Percentiles rank a stretch among this genome's conserved stretches.
Evolutionary conservation across 2,113 vertebrate genomes (phyloP).

Genomic region (Menidia beryllina): DNA sequence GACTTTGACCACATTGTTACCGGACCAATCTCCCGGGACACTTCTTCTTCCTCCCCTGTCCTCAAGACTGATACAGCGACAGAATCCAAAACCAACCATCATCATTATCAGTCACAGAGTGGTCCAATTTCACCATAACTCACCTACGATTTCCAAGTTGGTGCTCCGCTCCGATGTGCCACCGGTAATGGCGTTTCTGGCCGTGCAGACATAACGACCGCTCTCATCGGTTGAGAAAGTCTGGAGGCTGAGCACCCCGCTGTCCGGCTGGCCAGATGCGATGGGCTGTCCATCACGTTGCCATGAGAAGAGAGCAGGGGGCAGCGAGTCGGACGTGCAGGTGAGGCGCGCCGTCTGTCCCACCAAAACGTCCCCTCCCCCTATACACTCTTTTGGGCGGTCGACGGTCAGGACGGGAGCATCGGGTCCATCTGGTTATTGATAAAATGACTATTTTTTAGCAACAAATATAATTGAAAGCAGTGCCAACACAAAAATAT

Average conservation of each 20-base stretch:
- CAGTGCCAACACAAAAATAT: not conserved
- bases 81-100: conserved; percentile 55
- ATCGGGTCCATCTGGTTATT: conserved; percentile 78
- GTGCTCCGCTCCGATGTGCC: conserved; percentile 61
- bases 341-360: conserved; percentile 75
- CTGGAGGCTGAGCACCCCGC: conserved; percentile 76
- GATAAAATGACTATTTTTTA: conserved; percentile 30
- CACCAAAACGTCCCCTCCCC: conserved; percentile 64
- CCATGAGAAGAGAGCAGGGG: conserved; percentile 80
- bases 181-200: conserved; percentile 70
- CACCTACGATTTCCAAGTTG: conserved; percentile 73
- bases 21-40: conserved; percentile 65
- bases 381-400: conserved; percentile 70
- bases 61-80: conserved; percentile 61
- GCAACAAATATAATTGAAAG: conserved; percentile 12
- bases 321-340: conserved; percentile 74
- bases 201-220: conserved; percentile 73
- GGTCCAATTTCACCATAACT: conserved; percentile 56
- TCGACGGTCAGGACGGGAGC: conserved; percentile 66
- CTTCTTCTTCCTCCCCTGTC: conserved; percentile 57
- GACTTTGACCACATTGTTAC: conserved; percentile 68
- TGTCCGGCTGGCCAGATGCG: conserved; percentile 43
- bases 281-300: conserved; percentile 62
- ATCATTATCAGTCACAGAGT: conserved; percentile 56
- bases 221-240: conserved; percentile 70